Base-by-base conservation (phyloP, 2,888 invertebrate species). In the Melipona bicolor region DNA sequence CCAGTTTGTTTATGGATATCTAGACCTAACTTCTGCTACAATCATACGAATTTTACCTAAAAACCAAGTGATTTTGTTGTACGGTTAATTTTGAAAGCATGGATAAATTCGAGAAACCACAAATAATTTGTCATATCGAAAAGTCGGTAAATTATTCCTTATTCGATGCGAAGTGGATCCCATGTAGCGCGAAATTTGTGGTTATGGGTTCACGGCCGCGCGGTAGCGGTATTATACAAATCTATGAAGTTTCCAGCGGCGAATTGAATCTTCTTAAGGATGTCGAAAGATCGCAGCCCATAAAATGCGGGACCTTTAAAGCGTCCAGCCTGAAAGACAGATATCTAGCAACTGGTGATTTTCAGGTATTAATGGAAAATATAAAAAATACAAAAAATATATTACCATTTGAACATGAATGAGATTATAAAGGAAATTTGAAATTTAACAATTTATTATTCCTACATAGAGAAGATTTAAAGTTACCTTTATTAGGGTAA, bases 131-230 rank as follows among this genome's bases (percentile, higher is more conserved):
- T 79, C 98, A 99, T 92, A 96, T 97, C 56, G 97, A 98, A 92
- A 97, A 97, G 93, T 95, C 97, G 36, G 95, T 98, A 2, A 96
- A 97, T 92, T 99, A 97, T 94, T 98, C 98, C 0, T 95, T 98
- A 43, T 98, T 98, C 94, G 99, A 99, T 93, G 96, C 97, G n/a
- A 98, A 98, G 95, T 99, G 99, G 99, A 97, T 99, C 91, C 99
- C 99, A 0, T 97, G 97, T 92, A 98, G 98, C 4, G 98, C 99
- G 0, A 99, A 98, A 95, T 98, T 99, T 95, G 97, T 98, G 83
- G 96, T 97, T 65, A 95, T 99, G 77, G 99, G 99, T 17, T 97
- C 97, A 24, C 96, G 97, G 93, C 97, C 99, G 0, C 97, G 97
- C 92, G 98, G 98, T 68, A 97, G 97, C 73, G 99, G 99, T 0